phyloP scores from a whole-genome alignment of 2,113 vertebrate species.

The Strix uralensis region DNA sequence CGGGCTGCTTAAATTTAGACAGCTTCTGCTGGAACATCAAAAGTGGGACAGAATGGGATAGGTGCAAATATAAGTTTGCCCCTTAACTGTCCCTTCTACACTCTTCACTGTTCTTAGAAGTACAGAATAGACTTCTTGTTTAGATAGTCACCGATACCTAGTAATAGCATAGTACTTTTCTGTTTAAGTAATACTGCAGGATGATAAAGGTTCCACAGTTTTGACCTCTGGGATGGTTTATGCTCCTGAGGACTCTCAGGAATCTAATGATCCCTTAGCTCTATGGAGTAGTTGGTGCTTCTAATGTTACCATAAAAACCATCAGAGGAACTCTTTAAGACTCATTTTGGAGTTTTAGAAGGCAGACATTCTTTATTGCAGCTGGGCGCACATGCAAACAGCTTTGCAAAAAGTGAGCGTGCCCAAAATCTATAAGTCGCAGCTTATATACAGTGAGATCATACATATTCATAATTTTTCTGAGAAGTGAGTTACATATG shows the following conservation, averaged over 20 bases:
- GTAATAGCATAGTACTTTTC: neutral
- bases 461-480: too few relatives aligned
- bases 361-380: too few relatives aligned
- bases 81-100: neutral
- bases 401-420: too few relatives aligned
- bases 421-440: too few relatives aligned
- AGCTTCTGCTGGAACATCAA: neutral
- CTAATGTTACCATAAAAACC: neutral
- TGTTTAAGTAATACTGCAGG: neutral
- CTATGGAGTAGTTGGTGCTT: neutral
- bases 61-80: neutral
- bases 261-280: neutral
- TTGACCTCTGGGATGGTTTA: neutral
- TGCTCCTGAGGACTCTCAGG: neutral
- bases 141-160: neutral
- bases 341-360: too few relatives aligned
- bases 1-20: neutral
- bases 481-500: too few relatives aligned
- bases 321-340: too few relatives aligned
- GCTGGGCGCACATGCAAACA: too few relatives aligned
- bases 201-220: neutral
- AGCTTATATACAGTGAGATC: too few relatives aligned
- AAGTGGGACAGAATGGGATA: neutral
- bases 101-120: neutral
- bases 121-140: neutral